phyloP scores from a whole-genome alignment of 2,797 vertebrate genomes.

The Xiphorhynchus erythropygius region DNA sequence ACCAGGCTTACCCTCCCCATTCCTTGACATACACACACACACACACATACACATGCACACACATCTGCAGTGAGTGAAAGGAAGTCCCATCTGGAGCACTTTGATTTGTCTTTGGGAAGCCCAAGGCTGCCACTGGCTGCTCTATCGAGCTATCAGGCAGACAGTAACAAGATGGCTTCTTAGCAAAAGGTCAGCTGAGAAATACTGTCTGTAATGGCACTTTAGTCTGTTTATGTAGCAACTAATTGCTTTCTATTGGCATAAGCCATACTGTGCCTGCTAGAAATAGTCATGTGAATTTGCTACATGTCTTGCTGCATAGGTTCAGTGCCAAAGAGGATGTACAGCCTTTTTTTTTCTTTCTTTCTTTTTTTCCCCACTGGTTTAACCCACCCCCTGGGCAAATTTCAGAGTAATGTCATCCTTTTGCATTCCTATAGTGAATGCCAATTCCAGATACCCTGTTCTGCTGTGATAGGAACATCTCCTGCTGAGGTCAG shows the following conservation, averaged over 20 bases:
- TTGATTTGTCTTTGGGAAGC: conserved; percentile 67
- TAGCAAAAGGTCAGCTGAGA: conserved; percentile 76
- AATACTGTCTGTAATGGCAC: conserved; percentile 48
- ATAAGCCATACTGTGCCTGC: conserved; percentile 12
- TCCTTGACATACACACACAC: conserved; percentile 37
- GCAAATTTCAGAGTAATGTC: background rate
- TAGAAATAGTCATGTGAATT: background rate
- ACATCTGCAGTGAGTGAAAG: conserved; percentile 40
- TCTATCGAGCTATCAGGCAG: conserved; percentile 68
- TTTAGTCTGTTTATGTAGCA: conserved; percentile 62
- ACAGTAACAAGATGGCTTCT: conserved; percentile 82
- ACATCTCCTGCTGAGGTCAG: background rate
- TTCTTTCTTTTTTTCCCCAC: background rate
- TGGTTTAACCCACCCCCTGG: background rate
- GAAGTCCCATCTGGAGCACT: conserved; percentile 43
- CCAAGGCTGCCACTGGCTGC: conserved; percentile 40
- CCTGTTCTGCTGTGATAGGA: background rate
- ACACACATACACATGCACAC: background rate
- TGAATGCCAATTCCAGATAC: background rate
- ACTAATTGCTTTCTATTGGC: conserved; percentile 58
- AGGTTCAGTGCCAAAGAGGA: background rate
- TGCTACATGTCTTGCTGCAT: background rate
- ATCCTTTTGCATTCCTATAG: background rate
- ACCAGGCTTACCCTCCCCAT: conserved; percentile 75
- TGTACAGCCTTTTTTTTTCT: background rate